Percentiles rank a stretch among this genome's conserved stretches.
Conservation (phyloP, 2,888 invertebrate genomes). For the Drosophila nr. perissopoda region DNA sequence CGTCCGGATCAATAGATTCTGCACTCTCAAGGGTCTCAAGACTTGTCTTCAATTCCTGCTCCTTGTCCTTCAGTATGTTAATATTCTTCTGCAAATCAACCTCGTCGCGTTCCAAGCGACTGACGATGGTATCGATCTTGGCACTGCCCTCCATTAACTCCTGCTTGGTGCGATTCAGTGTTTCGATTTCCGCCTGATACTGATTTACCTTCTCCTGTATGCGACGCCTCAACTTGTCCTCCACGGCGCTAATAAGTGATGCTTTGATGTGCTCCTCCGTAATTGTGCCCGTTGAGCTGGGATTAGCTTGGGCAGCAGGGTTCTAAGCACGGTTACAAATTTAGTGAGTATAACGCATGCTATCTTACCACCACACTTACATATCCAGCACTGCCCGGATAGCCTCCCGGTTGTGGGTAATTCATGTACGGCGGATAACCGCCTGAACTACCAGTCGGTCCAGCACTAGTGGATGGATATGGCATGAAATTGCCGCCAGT, state of each 20-base stretch:
- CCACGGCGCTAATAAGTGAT: conserved; percentile 96
- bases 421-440: conserved; percentile 86
- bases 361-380: conserved; percentile 54
- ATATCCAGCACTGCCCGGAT: conserved; percentile 65
- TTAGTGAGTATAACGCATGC: no score
- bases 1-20: conserved; percentile 95
- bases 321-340: conserved; percentile 60
- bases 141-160: conserved; percentile 94
- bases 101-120: conserved; percentile 91
- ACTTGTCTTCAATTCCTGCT: conserved; percentile 93
- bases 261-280: conserved; percentile 97
- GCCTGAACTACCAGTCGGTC: conserved; percentile 70
- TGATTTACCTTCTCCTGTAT: conserved; percentile 96
- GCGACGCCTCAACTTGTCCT: conserved; percentile 95
- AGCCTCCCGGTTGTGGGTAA: conserved; percentile 82
- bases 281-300: conserved; percentile 90
- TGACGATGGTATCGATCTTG: conserved; percentile 92
- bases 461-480: conserved; percentile 82
- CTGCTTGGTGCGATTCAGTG: conserved; percentile 93
- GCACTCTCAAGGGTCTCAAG: conserved; percentile 91
- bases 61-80: conserved; percentile 92
- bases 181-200: conserved; percentile 96
- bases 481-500: conserved; percentile 82
- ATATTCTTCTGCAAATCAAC: conserved; percentile 94
- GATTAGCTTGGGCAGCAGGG: conserved; percentile 80